Base-by-base conservation (phyloP, 2,113 vertebrate genomes). In the Rhegmatorhina hoffmannsi region DNA sequence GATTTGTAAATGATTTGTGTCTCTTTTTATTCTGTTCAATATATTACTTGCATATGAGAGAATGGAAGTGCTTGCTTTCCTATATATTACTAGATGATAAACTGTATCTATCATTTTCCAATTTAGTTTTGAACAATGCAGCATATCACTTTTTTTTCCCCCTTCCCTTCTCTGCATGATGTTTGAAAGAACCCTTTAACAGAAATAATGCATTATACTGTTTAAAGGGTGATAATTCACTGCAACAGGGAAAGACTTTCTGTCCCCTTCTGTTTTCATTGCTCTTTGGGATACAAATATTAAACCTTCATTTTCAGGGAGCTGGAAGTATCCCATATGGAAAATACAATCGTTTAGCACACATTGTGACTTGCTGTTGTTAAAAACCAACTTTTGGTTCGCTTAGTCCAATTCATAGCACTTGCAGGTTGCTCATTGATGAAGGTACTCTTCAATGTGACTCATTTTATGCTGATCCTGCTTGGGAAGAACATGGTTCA, bases 21-120 rank as follows among this genome's bases (percentile, higher is more conserved):
- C 5, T 68, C 44, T 67, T 52, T 93, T 92, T 40, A 75, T 66
- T 82, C 53, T 69, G 59, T 90, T 46, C 18, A 64, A 43, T 78
- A 59, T 67, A 70, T 69, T 90, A 79, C 47, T 91, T 91, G 10
- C 13, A 62, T 66, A 28, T 0, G 46, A 90, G n/a, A 74, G 53
- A 94, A 75, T 55, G 69, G 82, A 49, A 90, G 44, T 38, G 21
- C 72, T 93, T 75, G 17, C 40, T 95, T 90, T 96, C 64, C 29
- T 92, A 13, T 58, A 34, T 72, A 74, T 92, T 84, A 79, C 40
- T 56, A 52, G 56, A 49, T 91, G 38, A 80, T 85, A 85, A 95
- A 66, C 34, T 62, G 5, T 72, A 68, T 90, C 89, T 95, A 50
- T 94, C 66, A 78, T 90, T 95, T 82, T 95, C 40, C 43, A 94